A percentile compares a stretch with the other conserved stretches of the same genome.
Evolutionary conservation across 2,113 vertebrate genomes (phyloP).

Genomic region (Epinephelus moara): DNA sequence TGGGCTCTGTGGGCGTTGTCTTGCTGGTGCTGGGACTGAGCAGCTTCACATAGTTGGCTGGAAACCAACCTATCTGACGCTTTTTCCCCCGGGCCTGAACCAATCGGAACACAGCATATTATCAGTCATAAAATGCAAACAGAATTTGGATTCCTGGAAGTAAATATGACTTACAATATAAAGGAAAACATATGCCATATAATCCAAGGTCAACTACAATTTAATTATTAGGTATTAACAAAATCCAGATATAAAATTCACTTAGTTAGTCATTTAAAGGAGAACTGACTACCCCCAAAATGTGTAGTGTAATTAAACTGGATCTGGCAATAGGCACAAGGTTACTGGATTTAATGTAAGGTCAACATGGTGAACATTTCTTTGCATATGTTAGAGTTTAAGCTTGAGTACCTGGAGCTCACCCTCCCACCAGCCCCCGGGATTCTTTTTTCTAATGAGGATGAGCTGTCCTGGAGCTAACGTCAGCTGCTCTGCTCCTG

Average conservation of each 20-base stretch:
- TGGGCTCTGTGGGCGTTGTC: slow-evolving; percentile 94
- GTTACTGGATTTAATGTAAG: not conserved
- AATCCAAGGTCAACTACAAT: not conserved
- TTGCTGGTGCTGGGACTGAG: slow-evolving; percentile 97
- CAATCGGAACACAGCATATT: slow-evolving; percentile 36
- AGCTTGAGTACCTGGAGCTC: slow-evolving; percentile 91
- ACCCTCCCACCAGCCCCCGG: slow-evolving; percentile 99
- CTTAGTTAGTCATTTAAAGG: too few species aligned
- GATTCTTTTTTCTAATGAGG: slow-evolving; percentile 98
- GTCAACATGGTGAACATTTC: not conserved
- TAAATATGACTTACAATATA: not conserved
- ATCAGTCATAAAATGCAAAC: not conserved
- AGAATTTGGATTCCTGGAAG: not conserved
- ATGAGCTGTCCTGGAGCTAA: slow-evolving; percentile 97
- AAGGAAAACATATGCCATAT: not conserved
- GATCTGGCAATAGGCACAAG: not conserved
- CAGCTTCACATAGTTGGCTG: slow-evolving; percentile 98
- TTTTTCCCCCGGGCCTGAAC: slow-evolving; percentile 95
- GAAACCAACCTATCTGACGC: slow-evolving; percentile 99
- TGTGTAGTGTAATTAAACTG: not conserved
- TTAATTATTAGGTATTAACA: not conserved
- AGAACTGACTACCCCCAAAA: not conserved
- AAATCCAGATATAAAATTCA: too few species aligned
- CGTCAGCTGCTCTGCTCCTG: slow-evolving; percentile 96
- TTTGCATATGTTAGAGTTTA: not conserved